These are phyloP conservation scores for Tapirus indicus DNA, from an alignment of 2,797 vertebrate genomes.

Conservation along the genomic window DNA sequence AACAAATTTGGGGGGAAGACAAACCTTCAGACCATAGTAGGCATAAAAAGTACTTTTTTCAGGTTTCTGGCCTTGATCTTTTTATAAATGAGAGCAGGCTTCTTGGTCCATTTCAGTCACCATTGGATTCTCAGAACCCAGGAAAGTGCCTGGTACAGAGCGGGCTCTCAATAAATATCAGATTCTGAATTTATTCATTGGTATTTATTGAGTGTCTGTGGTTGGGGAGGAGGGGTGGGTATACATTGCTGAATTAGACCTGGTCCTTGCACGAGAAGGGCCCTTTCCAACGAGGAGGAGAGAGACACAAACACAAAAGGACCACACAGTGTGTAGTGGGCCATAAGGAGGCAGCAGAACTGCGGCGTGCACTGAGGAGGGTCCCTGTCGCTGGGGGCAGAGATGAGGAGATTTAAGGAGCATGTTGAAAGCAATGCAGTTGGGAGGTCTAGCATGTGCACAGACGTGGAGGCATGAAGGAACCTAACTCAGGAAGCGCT, in stretches of 20 bases:
- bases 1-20: background rate
- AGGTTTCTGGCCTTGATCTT: background rate
- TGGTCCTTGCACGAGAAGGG: background rate
- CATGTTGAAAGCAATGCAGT: fast-evolving
- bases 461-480: fast-evolving
- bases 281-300: background rate
- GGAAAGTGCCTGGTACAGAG: background rate
- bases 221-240: no score
- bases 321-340: fast-evolving
- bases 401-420: background rate
- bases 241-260: background rate
- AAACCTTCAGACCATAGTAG: background rate
- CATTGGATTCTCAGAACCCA: background rate
- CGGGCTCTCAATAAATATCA: fast-evolving
- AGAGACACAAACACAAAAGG: background rate
- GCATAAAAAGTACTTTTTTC: background rate
- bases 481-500: background rate
- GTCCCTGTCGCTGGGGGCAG: background rate
- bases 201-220: background rate
- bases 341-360: fast-evolving
- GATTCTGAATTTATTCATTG: background rate
- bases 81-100: background rate
- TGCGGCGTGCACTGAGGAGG: fast-evolving
- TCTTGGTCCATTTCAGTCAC: background rate
- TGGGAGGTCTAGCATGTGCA: background rate